Base-by-base conservation (phyloP, 2,888 invertebrate species). In the Lithosia quadra region DNA sequence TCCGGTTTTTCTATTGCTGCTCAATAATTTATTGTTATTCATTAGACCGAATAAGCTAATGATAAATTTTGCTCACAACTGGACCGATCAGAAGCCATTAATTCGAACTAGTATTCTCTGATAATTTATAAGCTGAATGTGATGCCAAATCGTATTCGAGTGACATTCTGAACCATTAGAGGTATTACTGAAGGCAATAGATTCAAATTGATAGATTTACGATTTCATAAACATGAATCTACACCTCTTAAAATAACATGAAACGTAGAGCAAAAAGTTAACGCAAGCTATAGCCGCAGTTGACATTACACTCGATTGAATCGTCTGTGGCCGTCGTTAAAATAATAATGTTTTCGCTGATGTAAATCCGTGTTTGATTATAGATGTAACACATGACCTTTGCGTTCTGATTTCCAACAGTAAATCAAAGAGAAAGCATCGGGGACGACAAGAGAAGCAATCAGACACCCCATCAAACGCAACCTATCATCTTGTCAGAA, bases 401-500 rank as follows among this genome's bases (percentile, higher is more conserved):
- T 87, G 78, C 80, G 81, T 81, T 81, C 80, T 81, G 81, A 86
- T 88, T 88, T 90, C 90, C 90, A 90, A 92, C 87, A 90, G 92
- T 91, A 91, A 93, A 93, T 94, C 94, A 94, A 93, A 93, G 93
- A 91, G 94, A 95, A 95, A 95, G 94, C 91, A 88, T 85, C 86
- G 87, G 89, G 89, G 91, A 92, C 87, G 92, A 93, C 94, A 94
- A 94, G 94, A 93, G 93, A 92, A 88, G 94, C 93, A 95, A 95
- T 95, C 95, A 94, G 92, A 92, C 90, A 90, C 88, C 88, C 86
- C 93, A 92, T 93, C 93, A 92, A 91, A 93, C 90, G 80, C 86
- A 92, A 92, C 93, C 94, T 94, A 94, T 94, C 94, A 95, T 95
- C 94, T 93, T 90, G 90, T 88, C 91, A 91, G 92, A 93, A 93